Percentiles rank a stretch among this genome's conserved stretches.
Evolutionary conservation across 2,113 vertebrate genomes (phyloP).

Genomic region (Dipodomys stephensi): DNA sequence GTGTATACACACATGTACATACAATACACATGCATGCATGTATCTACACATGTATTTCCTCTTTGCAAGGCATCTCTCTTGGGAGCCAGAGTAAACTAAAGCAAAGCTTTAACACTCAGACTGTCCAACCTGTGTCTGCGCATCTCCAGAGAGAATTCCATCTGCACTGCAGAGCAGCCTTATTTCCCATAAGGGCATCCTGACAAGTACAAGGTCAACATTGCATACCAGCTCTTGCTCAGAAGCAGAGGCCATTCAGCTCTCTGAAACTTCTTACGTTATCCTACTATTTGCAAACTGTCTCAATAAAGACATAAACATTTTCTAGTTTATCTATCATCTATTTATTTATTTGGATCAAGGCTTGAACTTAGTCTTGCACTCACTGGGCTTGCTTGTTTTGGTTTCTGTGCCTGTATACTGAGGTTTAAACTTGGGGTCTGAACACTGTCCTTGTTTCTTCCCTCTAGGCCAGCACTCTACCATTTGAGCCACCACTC

Average conservation of each 20-base stretch:
- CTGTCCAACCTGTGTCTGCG: background rate
- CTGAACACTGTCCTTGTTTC: no score
- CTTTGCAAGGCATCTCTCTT: background rate
- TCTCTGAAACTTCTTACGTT: background rate
- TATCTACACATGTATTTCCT: background rate
- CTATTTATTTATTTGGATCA: background rate
- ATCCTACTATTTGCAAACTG: background rate
- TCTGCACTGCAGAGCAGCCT: background rate
- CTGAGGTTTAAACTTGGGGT: no score
- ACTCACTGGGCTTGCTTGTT: no score
- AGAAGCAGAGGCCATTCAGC: background rate
- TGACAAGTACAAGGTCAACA: background rate
- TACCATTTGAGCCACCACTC: no score
- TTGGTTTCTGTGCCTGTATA: no score
- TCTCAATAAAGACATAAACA: background rate
- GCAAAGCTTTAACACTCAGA: background rate
- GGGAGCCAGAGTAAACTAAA: background rate
- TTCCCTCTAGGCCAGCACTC: no score
- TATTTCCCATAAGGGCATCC: background rate
- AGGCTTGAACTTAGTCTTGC: background rate
- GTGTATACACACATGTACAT: rapidly evolving
- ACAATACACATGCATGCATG: background rate
- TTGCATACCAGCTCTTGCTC: background rate
- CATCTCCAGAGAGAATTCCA: background rate
- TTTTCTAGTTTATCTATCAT: background rate